Evolutionary conservation across 2,113 vertebrate genomes (phyloP), one percentile per base, ranked within the genome.

Genomic region (Paradisaea rubra): DNA sequence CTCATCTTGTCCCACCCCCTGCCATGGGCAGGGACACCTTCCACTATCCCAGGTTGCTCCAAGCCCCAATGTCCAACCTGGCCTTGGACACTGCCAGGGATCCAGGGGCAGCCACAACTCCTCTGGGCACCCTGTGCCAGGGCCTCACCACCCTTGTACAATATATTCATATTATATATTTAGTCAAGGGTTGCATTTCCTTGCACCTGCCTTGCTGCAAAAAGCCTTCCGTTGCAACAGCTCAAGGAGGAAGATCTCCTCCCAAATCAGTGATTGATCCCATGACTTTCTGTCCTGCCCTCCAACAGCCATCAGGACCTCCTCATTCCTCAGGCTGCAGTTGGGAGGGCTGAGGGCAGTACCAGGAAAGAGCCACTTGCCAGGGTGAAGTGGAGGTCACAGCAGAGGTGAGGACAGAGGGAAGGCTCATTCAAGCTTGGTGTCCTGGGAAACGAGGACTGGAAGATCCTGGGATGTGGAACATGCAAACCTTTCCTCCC

Each of bases 241-340:
- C 61, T 31, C 7, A 28, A 44, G 52, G 57, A 56, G 18, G 71
- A 53, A 53, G 37, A 45, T 21, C 12, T 78, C 30, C 8, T 61
- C 28, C 15, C 60, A 49, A 13, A 39, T 0, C 25, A 28, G 1
- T 15, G 45, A 20, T 10, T 9, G 54, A 54, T 45, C 44, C 11
- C 2, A 0, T 1, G 16, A 33, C 44, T 39, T 72, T 41, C 41
- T 76, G 68, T n/a, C 15, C 53, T 63, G 57, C 44, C 28, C 52
- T 60, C 14, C 2, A 28, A 54, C 44, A 77, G 25, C 54, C 23
- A 25, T 9, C 42, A 61, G 71, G 27, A 15, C 10, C 45, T 35
- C 28, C 15, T 50, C 0, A 0, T 37, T 66, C n/a, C 42, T 85
- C 41, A 45, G 50, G 45, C 57, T 59, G 53, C 11, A n/a, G 18